Base-by-base conservation (phyloP, 2,797 vertebrate genomes). In the Hemibagrus guttatus region DNA sequence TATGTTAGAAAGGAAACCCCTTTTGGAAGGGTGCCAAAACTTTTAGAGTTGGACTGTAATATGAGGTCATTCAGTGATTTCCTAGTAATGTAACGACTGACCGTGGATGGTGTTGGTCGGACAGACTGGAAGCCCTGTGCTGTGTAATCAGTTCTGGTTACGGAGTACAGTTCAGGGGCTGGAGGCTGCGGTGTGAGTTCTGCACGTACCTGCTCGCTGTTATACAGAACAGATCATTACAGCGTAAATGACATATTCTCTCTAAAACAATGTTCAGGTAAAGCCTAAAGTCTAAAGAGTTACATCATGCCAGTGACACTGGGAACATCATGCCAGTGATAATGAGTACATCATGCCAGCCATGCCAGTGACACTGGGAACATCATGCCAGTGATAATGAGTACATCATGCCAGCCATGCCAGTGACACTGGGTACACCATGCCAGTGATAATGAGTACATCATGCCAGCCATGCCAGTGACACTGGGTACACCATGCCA, bases 81-180 rank as follows among this genome's bases (percentile, higher is more conserved):
- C 31, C n/a, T 26, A 31, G 46, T 7, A 6, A 49, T 66, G 61
- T n/a, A 72, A 19, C 69, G 49, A n/a, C 91, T 61, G 83, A 95
- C 95, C 83, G 85, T 87, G 66, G 91, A 89, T 28, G 88, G 39
- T 52, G 88, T 42, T 9, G 90, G 91, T 26, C 12, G 79, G 8
- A 28, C n/a, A 81, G 92, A 89, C 28, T 92, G 88, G 84, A 95
- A 96, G 52, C 95, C 95, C 68, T 91, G 66, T 0, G 69, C 87
- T 59, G 63, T 85, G 91, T 94, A 96, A 87, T 95, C 94, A 12
- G 39, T 89, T 84, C 92, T 91, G 13, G 91, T 94, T 11, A 93
- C 93, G 74, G 95, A 92, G 86, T 88, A 56, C 87, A 91, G 92
- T 42, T 95, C 92, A 0, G 81, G 83, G 83, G 90, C 59, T 9